Evolutionary conservation across 2,113 vertebrate species (phyloP).

Genomic region (Fregata magnificens): DNA sequence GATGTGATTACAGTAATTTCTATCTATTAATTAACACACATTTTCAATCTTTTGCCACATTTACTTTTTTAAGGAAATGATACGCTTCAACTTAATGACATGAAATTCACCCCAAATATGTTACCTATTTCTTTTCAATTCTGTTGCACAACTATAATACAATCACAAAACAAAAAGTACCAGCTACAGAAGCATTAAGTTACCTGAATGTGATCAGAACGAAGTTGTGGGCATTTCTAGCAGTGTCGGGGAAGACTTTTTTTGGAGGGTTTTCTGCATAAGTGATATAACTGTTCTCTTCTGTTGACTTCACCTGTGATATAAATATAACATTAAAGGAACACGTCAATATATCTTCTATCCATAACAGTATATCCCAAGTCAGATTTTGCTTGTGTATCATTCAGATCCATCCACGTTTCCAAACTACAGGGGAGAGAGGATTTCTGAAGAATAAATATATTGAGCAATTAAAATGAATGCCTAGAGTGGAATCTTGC

Average conservation of each 20-base stretch:
- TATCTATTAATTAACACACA: conserved; percentile 33
- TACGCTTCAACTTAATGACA: neutral
- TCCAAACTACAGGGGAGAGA: neutral
- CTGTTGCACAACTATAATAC: neutral
- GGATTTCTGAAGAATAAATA: neutral
- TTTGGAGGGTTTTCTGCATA: neutral
- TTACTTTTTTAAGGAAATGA: conserved; percentile 28
- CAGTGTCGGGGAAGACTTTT: neutral
- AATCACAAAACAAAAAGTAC: neutral
- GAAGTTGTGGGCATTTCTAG: neutral
- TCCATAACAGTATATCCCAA: neutral
- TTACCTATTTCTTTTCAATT: neutral
- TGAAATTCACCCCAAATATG: neutral
- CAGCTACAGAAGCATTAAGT: neutral
- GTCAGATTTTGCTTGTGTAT: neutral
- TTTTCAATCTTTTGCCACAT: neutral
- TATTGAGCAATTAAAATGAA: neutral
- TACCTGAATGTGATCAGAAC: neutral
- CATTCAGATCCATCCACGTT: neutral
- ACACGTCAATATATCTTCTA: neutral
- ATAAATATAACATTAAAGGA: neutral
- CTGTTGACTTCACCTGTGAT: neutral
- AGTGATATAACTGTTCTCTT: neutral
- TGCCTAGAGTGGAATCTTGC: neutral
- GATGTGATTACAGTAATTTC: conserved; percentile 30